Evolutionary conservation across 2,888 invertebrate species (phyloP).

Genomic region (Rotaria macrura): DNA sequence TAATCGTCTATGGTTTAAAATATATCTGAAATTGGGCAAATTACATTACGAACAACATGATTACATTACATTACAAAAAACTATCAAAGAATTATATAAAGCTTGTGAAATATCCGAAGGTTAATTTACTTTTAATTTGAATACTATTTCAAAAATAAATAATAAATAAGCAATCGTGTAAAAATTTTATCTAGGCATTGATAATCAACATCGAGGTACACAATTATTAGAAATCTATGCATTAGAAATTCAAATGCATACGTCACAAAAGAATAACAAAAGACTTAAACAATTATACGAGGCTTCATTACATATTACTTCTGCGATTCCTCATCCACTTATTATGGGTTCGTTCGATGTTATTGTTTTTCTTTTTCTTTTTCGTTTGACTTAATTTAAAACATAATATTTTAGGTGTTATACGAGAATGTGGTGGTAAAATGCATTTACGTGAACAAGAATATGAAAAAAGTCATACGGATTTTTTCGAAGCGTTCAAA

Average conservation of each 20-base stretch:
- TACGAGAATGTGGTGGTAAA: slow-evolving; percentile 87
- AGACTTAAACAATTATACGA: slow-evolving; percentile 77
- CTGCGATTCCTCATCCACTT: slow-evolving; percentile 95
- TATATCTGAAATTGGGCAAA: slow-evolving; percentile 95
- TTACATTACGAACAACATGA: slow-evolving; percentile 90
- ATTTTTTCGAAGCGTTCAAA: slow-evolving; percentile 98
- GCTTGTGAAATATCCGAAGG: slow-evolving; percentile 59
- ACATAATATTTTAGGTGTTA: background rate
- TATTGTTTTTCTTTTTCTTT: slow-evolving; percentile 23
- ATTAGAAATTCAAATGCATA: slow-evolving; percentile 98
- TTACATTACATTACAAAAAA: slow-evolving; percentile 82
- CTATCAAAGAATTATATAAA: slow-evolving; percentile 86
- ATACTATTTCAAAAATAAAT: too few species aligned
- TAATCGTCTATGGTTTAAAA: slow-evolving; percentile 97
- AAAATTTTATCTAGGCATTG: slow-evolving; percentile 73
- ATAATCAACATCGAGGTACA: slow-evolving; percentile 87
- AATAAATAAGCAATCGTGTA: too few species aligned
- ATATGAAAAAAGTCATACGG: slow-evolving; percentile 95
- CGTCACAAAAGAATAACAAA: slow-evolving; percentile 97
- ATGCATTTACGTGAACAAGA: slow-evolving; percentile 97
- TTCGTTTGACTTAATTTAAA: background rate
- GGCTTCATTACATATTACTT: slow-evolving; percentile 92
- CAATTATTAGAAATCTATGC: slow-evolving; percentile 95
- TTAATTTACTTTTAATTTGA: slow-evolving; percentile 36
- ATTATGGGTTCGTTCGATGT: slow-evolving; percentile 67